Evolutionary conservation across 2,113 vertebrate genomes (phyloP), one percentile per base, ranked within the genome.

Genomic region (Lichenostomus cassidix): DNA sequence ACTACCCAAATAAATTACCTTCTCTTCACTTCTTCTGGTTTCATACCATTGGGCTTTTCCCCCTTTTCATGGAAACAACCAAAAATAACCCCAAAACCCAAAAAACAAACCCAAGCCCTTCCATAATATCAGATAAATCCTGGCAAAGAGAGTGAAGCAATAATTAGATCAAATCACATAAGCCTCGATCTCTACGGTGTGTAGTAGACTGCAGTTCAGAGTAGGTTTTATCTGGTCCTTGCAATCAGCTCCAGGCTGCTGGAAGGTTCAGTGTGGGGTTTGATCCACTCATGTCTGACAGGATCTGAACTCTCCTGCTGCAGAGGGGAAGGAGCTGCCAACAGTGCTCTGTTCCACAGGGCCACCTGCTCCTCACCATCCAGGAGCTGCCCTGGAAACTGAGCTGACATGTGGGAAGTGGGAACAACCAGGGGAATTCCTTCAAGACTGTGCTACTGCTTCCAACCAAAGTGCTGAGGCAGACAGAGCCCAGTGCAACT

Each of bases 221-320:
- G 69, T 3, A 62, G 35, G 52, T 47, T 63, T 39, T 20, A 49
- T 53, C 31, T n/a, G 11, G 12, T 50, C 39, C 47, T 67, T 56
- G 65, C 64, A 90, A 70, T 5, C 35, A 84, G 52, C 11, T 67
- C 1, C 2, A 87, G 56, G 37, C 17, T 69, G 49, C 31, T 2
- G 0, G 7, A n/a, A 58, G 33, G 31, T 27, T 69, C n/a, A 42
- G 17, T 15, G 12, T 25, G 21, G 21, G 8, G 19, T 90, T 44
- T 0, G 0, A 77, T 21, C 29, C 10, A 3, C 3, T 1, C 0
- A 1, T 19, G 12, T 12, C 52, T 3, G 3, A 41, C 3, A 31
- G 35, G 47, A 81, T 29, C 31, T 1, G 1, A 62, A 33, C 27
- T 20, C 35, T 33, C 47, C 42, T 22, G 10, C 65, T 29, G 23